Base-by-base conservation (phyloP, 2,888 invertebrate genomes). In the Cryptocheilus praepositus region DNA sequence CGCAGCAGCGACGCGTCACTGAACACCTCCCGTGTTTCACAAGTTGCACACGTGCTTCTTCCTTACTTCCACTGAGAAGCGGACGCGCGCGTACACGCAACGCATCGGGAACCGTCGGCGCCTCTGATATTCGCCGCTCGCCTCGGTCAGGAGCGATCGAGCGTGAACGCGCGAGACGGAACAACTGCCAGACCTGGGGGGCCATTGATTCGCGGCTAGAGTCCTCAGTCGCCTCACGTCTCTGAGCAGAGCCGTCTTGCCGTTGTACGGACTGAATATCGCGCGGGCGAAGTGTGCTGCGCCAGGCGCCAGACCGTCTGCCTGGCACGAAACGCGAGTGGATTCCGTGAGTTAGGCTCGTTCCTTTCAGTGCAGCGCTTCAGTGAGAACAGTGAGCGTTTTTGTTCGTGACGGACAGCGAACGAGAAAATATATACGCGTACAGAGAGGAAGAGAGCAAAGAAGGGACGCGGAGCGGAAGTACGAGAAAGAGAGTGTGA, bases 1-100 rank as follows among this genome's bases (percentile, higher is more conserved):
- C 85, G 84, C 81, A 85, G 85, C 83, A 84, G 86, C 83, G 84
- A 85, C 86, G 87, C 88, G 85, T 86, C 87, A 87, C 86, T 86
- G 87, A 86, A 87, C 85, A 85, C 82, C 84, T 85, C 81, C 76
- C 79, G 78, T 69, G 36, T 36, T 11, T 36, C 36, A 15, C 56
- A 56, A 79, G 80, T 73, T 78, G 83, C 85, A 82, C 36, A 36
- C 87, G 88, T 89, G 89, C 85, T 89, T 86, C 36, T 73, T 81
- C 25, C 73, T 75, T 76, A 64, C 56, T 85, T 89, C 89, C 79
- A 70, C 74, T 75, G 87, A 66, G 71, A 87, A 80, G 80, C 80
- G 88, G 83, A 49, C 49, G 49, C 49, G 49, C 89, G 90, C 83
- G 89, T 36, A 25, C 55, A 62, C 75, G 69, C 70, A 64, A 43